Evolutionary conservation across 2,113 vertebrate genomes (phyloP).

Genomic region (Pao palembangensis): DNA sequence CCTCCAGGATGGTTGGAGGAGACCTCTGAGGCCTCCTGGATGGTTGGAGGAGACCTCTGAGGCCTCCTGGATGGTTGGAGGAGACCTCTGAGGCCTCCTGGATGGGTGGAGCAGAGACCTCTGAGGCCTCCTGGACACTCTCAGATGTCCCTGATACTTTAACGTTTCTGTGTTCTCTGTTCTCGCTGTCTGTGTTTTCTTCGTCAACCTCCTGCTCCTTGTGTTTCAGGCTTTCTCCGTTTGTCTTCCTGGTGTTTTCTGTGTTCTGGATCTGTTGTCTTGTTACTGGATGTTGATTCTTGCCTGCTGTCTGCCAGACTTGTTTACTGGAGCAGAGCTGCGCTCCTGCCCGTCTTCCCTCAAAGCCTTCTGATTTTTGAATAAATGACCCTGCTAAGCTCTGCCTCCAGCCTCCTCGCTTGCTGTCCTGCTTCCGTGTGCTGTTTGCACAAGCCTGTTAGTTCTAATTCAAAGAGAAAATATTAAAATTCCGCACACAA

Average conservation of each 20-base stretch:
- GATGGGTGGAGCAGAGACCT: no score
- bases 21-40: no score
- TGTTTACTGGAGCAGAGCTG: neutral
- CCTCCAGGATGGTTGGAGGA: no score
- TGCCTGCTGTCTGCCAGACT: neutral
- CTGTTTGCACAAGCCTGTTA: neutral
- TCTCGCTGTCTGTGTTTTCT: neutral
- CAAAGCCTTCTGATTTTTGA: neutral
- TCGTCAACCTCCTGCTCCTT: neutral
- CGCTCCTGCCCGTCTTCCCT: neutral
- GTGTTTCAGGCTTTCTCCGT: neutral
- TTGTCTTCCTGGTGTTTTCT: no score
- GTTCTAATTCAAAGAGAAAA: neutral
- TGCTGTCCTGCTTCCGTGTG: neutral
- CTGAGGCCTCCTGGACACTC: no score
- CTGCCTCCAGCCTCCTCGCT: neutral
- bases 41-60: no score
- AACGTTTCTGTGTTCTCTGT: no score
- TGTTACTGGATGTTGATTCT: neutral
- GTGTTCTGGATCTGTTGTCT: neutral
- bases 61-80: no score
- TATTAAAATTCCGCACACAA: neutral
- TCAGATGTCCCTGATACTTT: no score
- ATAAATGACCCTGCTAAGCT: neutral
- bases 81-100: no score